phyloP scores from a whole-genome alignment of 2,888 invertebrate genomes.

The Acronicta aceris region DNA sequence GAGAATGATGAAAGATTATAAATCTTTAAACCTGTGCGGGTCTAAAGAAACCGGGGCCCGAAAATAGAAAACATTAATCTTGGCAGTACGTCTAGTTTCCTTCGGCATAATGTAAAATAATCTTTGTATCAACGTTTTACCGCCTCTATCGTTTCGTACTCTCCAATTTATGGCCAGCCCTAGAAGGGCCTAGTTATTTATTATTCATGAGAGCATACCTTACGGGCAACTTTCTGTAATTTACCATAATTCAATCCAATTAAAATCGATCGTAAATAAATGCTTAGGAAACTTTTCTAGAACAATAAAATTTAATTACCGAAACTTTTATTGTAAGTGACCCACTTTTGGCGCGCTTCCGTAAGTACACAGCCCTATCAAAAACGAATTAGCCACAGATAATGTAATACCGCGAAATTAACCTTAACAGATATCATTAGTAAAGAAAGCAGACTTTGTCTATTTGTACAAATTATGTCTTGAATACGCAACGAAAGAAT shows the following conservation, averaged over 20 bases:
- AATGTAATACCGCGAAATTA: conserved; percentile 66
- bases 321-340: conserved; percentile 36
- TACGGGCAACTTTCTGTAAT: conserved; percentile 41
- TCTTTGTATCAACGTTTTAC: too few species aligned
- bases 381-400: conserved; percentile 72
- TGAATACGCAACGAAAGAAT: conserved; percentile 33
- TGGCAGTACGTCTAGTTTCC: not conserved
- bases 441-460: conserved; percentile 71
- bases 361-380: conserved; percentile 65
- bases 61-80: too few species aligned
- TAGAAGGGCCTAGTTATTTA: conserved; percentile 28
- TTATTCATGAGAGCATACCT: conserved; percentile 21
- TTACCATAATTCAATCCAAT: conserved; percentile 23
- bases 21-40: too few species aligned
- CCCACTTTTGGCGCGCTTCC: conserved; percentile 42
- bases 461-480: conserved; percentile 59
- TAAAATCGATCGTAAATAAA: conserved; percentile 31
- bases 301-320: conserved; percentile 42
- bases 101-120: not conserved
- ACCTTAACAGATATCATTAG: conserved; percentile 73
- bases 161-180: conserved; percentile 11
- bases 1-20: too few species aligned
- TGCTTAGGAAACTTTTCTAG: conserved; percentile 28
- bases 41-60: too few species aligned
- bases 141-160: not conserved